Percentiles rank a stretch among this genome's conserved stretches.
These are phyloP conservation scores for Cyprinella venusta DNA, from an alignment of 2,797 vertebrate genomes.

Conservation along the genomic window DNA sequence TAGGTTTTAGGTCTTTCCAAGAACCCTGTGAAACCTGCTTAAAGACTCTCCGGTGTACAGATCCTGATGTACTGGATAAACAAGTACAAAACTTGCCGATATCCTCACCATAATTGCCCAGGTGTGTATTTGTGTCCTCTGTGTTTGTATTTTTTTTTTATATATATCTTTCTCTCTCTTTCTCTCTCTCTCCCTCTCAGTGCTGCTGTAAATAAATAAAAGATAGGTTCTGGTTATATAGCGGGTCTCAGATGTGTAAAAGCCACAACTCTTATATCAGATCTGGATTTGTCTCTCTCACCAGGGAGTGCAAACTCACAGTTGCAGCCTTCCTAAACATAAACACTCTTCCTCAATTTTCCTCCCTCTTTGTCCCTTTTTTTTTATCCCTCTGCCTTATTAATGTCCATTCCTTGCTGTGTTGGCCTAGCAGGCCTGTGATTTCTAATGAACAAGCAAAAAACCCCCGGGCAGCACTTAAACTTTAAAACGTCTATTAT, in stretches of 20 bases:
- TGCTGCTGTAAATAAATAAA: conserved; percentile 82
- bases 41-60: background rate
- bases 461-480: conserved; percentile 95
- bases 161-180: background rate
- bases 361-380: background rate
- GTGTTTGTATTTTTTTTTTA: conserved; percentile 1
- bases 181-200: background rate
- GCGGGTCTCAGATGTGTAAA: conserved; percentile 84
- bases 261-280: conserved; percentile 85
- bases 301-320: conserved; percentile 82
- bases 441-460: conserved; percentile 96
- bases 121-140: background rate
- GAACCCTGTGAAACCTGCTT: background rate
- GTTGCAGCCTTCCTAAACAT: conserved; percentile 24
- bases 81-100: background rate
- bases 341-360: conserved; percentile 26
- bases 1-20: background rate
- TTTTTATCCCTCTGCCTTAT: conserved; percentile 20
- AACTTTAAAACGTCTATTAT: conserved; percentile 99
- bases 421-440: conserved; percentile 81
- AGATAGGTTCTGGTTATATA: conserved; percentile 79
- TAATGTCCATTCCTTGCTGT: conserved; percentile 86
- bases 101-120: background rate
- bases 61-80: background rate
- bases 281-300: conserved; percentile 88